Percentiles rank a stretch among this genome's conserved stretches.
These are phyloP conservation scores for Epinotia ramella DNA, from an alignment of 2,888 invertebrate genomes.

Conservation along the genomic window DNA sequence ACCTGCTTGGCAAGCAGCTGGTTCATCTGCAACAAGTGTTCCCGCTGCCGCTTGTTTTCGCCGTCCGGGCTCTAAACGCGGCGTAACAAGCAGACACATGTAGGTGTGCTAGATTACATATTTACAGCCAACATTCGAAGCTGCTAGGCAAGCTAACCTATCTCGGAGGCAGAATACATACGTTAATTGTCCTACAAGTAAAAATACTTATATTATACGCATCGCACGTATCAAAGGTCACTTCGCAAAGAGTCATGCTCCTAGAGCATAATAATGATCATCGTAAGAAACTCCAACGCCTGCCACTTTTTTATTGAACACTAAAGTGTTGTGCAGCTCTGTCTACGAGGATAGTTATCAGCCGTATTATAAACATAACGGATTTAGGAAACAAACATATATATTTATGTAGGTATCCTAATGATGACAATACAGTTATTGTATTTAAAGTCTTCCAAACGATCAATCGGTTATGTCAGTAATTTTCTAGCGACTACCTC, in stretches of 20 bases:
- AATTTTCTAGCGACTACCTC: too few relatives aligned
- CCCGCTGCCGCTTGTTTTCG: constrained; percentile 94
- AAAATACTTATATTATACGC: neutral
- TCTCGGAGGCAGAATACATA: constrained; percentile 38
- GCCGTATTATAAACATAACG: too few relatives aligned
- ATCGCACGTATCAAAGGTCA: too few relatives aligned
- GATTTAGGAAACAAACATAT: neutral
- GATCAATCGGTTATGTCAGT: neutral
- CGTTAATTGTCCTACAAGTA: neutral
- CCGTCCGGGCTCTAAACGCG: constrained; percentile 88
- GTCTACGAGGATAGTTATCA: too few relatives aligned
- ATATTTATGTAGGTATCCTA: too few relatives aligned
- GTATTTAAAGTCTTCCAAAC: neutral
- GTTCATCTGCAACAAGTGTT: constrained; percentile 95
- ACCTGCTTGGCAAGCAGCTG: constrained; percentile 97
- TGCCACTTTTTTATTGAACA: too few relatives aligned
- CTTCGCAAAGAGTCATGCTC: too few relatives aligned
- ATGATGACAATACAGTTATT: neutral
- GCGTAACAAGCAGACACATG: constrained; percentile 67
- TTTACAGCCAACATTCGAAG: constrained; percentile 82
- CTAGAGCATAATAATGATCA: too few relatives aligned
- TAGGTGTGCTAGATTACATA: constrained; percentile 68
- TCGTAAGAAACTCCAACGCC: too few relatives aligned
- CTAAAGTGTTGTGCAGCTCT: too few relatives aligned
- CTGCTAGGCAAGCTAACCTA: constrained; percentile 64